Base-by-base conservation (phyloP, 2,113 vertebrate species). In the Nesoenas mayeri region DNA sequence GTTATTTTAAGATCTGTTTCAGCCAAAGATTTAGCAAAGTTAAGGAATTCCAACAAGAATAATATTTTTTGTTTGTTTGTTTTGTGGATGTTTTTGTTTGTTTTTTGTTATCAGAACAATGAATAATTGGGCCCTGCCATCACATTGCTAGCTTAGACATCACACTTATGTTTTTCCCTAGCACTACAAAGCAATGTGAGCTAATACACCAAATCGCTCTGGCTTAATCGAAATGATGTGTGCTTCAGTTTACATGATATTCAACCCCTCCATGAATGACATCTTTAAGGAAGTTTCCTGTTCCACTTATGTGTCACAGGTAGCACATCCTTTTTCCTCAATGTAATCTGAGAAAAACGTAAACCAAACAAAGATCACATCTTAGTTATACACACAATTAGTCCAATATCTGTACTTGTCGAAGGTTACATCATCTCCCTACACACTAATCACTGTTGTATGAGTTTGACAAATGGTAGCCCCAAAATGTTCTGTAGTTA, bases 1-100 rank as follows among this genome's bases (percentile, higher is more conserved):
- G 48, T 60, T 71, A 26, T 31, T 92, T 79, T 58, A 78, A 83
- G 64, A 25, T 74, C 47, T 38, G 21, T 44, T 61, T 73, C 72
- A 80, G 47, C 31, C 21, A 17, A 90, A 91, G 47, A 34, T 74
- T 75, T 83, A 94, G 47, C 54, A 69, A 70, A 24, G 29, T 78
- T 91, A 85, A 67, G 58, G 73, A 81, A 93, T 69, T 88, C 40
- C 40, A 56, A 0, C 42, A n/a, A 78, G 44, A 58, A 58, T 77
- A 54, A 75, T 54, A 24, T 67, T 86, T 91, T 91, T 44, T 47
- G 47, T 44, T 44, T 44, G 42, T 44, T 47, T 47, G 44, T 47
- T 44, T 19, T 47, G 44, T 47, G 44, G 44, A 14, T 47, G 44
- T 13, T 44, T 47, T 15, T 44, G 17, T 17, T 44, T 44, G 17